Base-by-base conservation (phyloP, 2,113 vertebrate genomes). In the Mungos mungo region DNA sequence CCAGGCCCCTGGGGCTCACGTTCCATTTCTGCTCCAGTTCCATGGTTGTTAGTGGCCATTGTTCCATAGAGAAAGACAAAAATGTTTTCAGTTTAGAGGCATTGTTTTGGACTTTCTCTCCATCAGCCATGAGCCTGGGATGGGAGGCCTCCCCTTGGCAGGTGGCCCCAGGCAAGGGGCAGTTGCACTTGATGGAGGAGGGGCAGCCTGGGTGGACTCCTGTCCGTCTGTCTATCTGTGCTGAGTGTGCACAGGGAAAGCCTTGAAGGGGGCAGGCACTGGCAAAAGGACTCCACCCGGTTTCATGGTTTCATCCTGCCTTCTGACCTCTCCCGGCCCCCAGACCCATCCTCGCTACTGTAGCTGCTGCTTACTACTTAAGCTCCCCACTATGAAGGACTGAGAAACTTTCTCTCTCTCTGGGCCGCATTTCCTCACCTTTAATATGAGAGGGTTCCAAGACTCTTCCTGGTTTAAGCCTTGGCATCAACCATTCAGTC, bases 61-160 rank as follows among this genome's bases (percentile, higher is more conserved):
- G 97, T 98, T 97, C 90, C 0, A 1, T 45, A 79, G 47, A 98
- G 95, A 97, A 97, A 98, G 98, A 97, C 97, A 85, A 86, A 97
- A 45, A 93, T 90, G 94, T 96, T 96, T 96, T 96, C 77, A 95
- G 84, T 97, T 97, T 96, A 90, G 84, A 86, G 33, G 69, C 80
- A 94, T 96, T 98, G 98, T 97, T 84, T 82, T 0, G 0, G 65
- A 95, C 97, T 95, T 98, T 98, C 97, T 97, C 96, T 96, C 93
- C 57, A 10, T 66, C 57, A n/a, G 81, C 80, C 50, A 38, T 84
- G 86, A 65, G 35, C 82, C 3, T 33, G 63, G 74, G 35, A 45
- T 2, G 19, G 77, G 93, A 93, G 88, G 77, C 88, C 96, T 95
- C 77, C 18, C 25, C 21, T 90, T 7, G 0, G 54, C 65, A 74